A percentile compares a stretch with the other conserved stretches of the same genome.
Evolutionary conservation across 2,888 invertebrate species (phyloP).

Genomic region (Hedychridium roseum): DNA sequence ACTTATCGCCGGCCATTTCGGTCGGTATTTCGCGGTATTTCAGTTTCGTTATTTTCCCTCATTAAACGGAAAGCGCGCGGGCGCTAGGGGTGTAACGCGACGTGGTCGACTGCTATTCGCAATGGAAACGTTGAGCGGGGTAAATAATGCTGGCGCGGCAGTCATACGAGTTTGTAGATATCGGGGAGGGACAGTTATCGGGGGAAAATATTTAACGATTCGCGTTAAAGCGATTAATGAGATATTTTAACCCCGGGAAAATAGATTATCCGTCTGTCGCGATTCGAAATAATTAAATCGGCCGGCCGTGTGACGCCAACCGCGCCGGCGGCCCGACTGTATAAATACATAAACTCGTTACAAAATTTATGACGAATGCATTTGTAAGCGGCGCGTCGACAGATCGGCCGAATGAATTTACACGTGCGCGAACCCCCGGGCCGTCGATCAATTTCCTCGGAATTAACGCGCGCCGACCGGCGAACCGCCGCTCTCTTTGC

Average conservation of each 20-base stretch:
- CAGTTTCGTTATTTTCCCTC: too few relatives aligned
- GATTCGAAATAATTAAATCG: conserved; percentile 41
- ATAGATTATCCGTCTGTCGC: conserved; percentile 35
- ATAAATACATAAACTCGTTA: conserved; percentile 35
- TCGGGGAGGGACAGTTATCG: conserved; percentile 13
- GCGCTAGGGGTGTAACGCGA: conserved; percentile 10
- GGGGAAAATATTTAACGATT: conserved; percentile 39
- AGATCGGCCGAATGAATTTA: conserved; percentile 22
- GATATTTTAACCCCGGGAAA: conserved; percentile 36
- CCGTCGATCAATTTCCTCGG: conserved; percentile 20
- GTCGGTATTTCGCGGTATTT: too few relatives aligned
- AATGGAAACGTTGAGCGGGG: conserved; percentile 12
- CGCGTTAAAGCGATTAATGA: conserved; percentile 38
- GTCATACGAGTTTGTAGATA: too few relatives aligned
- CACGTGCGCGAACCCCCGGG: conserved; percentile 18
- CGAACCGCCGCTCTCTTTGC: too few relatives aligned
- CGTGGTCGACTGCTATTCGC: conserved; percentile 19
- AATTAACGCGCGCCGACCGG: conserved; percentile 28
- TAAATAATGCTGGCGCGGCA: too few relatives aligned
- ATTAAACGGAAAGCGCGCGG: conserved; percentile 14
- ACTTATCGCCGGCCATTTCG: too few relatives aligned
- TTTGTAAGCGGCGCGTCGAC: conserved; percentile 28
- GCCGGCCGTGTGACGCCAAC: conserved; percentile 26
- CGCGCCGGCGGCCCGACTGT: conserved; percentile 8
- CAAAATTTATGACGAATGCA: conserved; percentile 29